phyloP scores from a whole-genome alignment of 23 tunicate genomes.

The Aplidium turbinatum region DNA sequence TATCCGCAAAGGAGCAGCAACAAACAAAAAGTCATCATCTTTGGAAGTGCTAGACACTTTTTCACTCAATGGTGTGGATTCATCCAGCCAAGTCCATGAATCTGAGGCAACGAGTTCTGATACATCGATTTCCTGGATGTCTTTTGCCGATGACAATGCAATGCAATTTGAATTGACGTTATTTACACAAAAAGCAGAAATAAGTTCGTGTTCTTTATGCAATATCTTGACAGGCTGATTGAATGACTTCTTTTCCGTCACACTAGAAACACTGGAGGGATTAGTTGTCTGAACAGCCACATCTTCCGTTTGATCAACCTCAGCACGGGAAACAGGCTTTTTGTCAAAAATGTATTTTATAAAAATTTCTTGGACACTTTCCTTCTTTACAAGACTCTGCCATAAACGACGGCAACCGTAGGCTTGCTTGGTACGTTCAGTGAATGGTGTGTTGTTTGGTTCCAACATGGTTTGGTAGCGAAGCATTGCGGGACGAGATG shows the following conservation, averaged over 20 bases:
- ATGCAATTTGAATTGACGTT: conserved; percentile 86
- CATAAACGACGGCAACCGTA: conserved; percentile 60
- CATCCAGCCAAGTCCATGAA: conserved; percentile 82
- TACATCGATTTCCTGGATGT: conserved; percentile 72
- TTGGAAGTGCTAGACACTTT: conserved; percentile 11
- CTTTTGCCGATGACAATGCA: conserved; percentile 71
- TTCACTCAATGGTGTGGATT: conserved; percentile 25
- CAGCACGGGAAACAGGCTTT: not conserved
- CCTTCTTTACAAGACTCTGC: conserved; percentile 75
- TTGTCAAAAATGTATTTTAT: conserved; percentile 69
- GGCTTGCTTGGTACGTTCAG: not conserved
- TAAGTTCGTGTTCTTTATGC: conserved; percentile 76
- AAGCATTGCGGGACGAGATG: conserved; percentile 62
- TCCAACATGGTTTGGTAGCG: conserved; percentile 75
- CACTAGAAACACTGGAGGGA: not conserved
- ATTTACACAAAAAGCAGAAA: conserved; percentile 79
- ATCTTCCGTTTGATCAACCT: not conserved
- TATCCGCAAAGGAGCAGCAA: conserved; percentile 23
- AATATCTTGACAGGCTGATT: conserved; percentile 48
- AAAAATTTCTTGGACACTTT: conserved; percentile 61
- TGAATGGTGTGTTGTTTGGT: conserved; percentile 77
- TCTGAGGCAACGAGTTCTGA: conserved; percentile 64
- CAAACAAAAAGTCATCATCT: conserved; percentile 78
- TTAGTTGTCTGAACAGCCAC: not conserved
- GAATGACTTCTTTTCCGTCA: not conserved